Percentiles rank a stretch among this genome's conserved stretches.
Evolutionary conservation across 2,113 vertebrate species (phyloP).

Genomic region (Coregonus clupeaformis): DNA sequence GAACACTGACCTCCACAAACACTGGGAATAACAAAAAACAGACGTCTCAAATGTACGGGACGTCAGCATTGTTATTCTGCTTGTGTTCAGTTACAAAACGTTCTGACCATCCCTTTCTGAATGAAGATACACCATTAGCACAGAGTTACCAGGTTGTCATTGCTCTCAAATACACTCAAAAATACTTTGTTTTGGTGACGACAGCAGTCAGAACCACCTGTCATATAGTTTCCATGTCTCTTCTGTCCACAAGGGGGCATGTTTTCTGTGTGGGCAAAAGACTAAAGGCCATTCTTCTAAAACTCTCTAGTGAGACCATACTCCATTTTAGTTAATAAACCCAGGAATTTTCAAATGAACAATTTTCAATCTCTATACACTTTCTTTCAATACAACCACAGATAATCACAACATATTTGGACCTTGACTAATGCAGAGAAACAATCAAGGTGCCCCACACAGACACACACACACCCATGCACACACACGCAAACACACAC

Average conservation of each 20-base stretch:
- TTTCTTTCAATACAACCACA: constrained; percentile 32
- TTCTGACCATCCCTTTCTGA: constrained; percentile 16
- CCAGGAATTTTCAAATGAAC: constrained; percentile 30
- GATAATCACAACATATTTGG: constrained; percentile 44
- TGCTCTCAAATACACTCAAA: constrained; percentile 7
- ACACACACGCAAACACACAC: neutral
- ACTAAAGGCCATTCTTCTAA: neutral
- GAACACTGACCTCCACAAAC: neutral
- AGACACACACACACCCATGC: neutral
- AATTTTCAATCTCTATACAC: constrained; percentile 36
- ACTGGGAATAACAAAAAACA: constrained; percentile 2
- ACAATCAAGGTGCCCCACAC: constrained; percentile 36
- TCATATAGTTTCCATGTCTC: neutral
- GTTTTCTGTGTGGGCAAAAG: neutral
- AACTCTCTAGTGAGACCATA: too few relatives aligned
- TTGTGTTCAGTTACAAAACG: too few relatives aligned
- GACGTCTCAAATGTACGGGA: neutral
- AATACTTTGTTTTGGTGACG: neutral
- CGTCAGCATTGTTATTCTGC: neutral
- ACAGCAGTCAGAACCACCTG: neutral
- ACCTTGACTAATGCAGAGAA: constrained; percentile 57
- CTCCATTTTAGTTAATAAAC: neutral
- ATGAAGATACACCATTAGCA: constrained; percentile 48
- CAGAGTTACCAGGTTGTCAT: constrained; percentile 34
- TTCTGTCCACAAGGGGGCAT: constrained; percentile 32